Conservation (phyloP, 2,888 invertebrate genomes). For the Hanleya hanleyi region DNA sequence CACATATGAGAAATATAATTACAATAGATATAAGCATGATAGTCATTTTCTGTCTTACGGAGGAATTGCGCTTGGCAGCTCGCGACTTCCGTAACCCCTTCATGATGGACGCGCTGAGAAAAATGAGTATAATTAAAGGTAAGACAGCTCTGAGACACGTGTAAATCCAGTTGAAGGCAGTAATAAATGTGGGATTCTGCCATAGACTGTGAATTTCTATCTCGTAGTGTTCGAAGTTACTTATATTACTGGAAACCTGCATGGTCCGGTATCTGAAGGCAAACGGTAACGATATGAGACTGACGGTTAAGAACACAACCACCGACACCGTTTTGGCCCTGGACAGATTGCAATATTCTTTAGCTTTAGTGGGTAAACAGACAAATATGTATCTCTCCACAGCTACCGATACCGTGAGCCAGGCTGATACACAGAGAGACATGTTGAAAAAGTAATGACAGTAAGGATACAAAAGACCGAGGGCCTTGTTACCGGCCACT, state of each 20-base stretch:
- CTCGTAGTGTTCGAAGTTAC: slow-evolving; percentile 29
- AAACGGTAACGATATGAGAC: slow-evolving; percentile 46
- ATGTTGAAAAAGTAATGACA: slow-evolving; percentile 52
- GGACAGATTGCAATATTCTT: slow-evolving; percentile 30
- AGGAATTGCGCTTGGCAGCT: slow-evolving; percentile 32
- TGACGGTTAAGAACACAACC: slow-evolving; percentile 38
- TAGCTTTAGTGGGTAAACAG: slow-evolving; percentile 44
- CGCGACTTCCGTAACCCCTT: slow-evolving; percentile 35
- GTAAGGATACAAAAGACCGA: slow-evolving; percentile 50
- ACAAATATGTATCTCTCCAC: slow-evolving; percentile 56
- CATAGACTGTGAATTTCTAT: slow-evolving; percentile 38
- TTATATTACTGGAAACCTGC: slow-evolving; percentile 37
- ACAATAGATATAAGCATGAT: slow-evolving; percentile 56
- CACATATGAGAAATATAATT: slow-evolving; percentile 53
- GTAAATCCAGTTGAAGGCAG: slow-evolving; percentile 41
- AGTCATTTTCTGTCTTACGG: slow-evolving; percentile 52
- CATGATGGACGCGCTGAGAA: slow-evolving; percentile 48
- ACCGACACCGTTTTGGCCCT: slow-evolving; percentile 41
- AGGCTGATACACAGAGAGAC: slow-evolving; percentile 45
- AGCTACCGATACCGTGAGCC: slow-evolving; percentile 57
- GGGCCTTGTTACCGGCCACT: slow-evolving; percentile 33
- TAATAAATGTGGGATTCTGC: slow-evolving; percentile 36
- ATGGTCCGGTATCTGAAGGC: slow-evolving; percentile 42
- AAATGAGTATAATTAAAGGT: slow-evolving; percentile 43
- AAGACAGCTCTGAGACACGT: slow-evolving; percentile 48